phyloP scores from a whole-genome alignment of 2,888 invertebrate genomes.

The Uloborus plumipes region DNA sequence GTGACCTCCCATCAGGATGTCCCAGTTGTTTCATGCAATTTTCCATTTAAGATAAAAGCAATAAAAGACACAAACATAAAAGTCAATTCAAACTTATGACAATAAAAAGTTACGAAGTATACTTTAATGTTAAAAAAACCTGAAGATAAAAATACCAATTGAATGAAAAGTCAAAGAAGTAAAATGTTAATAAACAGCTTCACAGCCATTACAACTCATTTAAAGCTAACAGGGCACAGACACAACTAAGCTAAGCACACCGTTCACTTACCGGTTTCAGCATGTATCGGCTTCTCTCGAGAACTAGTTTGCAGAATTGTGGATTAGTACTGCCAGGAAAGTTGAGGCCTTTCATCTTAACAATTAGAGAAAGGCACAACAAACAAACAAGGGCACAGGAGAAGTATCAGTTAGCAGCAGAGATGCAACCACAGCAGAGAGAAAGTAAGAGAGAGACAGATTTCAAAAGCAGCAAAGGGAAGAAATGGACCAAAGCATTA shows the following conservation, averaged over 20 bases:
- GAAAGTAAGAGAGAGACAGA: conserved; percentile 5
- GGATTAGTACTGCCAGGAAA: conserved; percentile 96
- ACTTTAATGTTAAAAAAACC: no score
- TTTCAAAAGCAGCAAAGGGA: conserved; percentile 2
- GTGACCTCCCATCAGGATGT: no score
- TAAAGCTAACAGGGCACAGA: background rate
- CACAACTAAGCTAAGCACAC: background rate
- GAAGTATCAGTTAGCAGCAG: conserved; percentile 45
- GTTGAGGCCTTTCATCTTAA: conserved; percentile 84
- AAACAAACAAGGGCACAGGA: conserved; percentile 24
- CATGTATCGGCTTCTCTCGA: conserved; percentile 96
- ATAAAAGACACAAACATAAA: no score
- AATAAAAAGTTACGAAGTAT: no score
- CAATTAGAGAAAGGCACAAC: conserved; percentile 22
- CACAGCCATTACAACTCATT: background rate
- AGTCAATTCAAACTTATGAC: no score
- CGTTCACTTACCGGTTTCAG: conserved; percentile 88
- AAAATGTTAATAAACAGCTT: background rate
- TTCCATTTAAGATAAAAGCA: no score
- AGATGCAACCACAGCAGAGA: conserved; percentile 11
- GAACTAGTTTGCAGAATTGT: conserved; percentile 94
- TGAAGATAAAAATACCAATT: background rate
- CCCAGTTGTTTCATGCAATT: no score
- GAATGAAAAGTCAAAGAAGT: background rate
- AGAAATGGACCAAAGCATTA: background rate